phyloP scores from a whole-genome alignment of 2,797 vertebrate species.

The Hephaestus fuliginosus region DNA sequence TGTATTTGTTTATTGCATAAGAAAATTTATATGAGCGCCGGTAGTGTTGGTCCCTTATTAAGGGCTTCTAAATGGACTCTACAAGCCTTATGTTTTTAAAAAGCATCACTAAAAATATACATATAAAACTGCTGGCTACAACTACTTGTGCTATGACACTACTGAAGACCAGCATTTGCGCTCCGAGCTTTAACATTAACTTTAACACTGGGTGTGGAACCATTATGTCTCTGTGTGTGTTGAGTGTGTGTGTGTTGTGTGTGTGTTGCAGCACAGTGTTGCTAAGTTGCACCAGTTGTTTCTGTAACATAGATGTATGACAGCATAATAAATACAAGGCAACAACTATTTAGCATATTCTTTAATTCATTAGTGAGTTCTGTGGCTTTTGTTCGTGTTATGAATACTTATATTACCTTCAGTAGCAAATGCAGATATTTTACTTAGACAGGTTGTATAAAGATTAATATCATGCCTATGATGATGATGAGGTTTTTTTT shows the following conservation, averaged over 20 bases:
- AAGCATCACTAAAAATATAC: constrained; percentile 28
- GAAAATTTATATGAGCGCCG: not conserved
- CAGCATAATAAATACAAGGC: constrained; percentile 20
- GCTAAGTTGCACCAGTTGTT: constrained; percentile 12
- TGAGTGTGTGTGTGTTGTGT: not conserved
- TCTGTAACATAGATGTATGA: constrained; percentile 4
- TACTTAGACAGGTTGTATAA: constrained; percentile 7
- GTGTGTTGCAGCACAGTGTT: constrained; percentile 11
- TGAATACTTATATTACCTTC: constrained; percentile 15
- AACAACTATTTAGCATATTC: not conserved
- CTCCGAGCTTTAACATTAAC: constrained; percentile 1
- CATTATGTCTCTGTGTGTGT: not conserved
- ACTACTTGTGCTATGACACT: constrained; percentile 14
- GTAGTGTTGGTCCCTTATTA: constrained; percentile 19
- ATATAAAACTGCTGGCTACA: constrained; percentile 18
- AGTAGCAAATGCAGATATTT: not conserved
- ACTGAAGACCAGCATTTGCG: constrained; percentile 1
- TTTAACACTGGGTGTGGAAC: constrained; percentile 30
- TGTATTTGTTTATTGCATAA: constrained; percentile 36
- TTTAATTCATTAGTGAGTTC: not conserved
- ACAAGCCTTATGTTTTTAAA: constrained; percentile 13
- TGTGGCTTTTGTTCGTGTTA: not conserved
- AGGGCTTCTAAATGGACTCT: not conserved
- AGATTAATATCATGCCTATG: constrained; percentile 29
- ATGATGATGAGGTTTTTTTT: not conserved